phyloP scores from a whole-genome alignment of 2,797 vertebrate species.

The Octomys mimax region DNA sequence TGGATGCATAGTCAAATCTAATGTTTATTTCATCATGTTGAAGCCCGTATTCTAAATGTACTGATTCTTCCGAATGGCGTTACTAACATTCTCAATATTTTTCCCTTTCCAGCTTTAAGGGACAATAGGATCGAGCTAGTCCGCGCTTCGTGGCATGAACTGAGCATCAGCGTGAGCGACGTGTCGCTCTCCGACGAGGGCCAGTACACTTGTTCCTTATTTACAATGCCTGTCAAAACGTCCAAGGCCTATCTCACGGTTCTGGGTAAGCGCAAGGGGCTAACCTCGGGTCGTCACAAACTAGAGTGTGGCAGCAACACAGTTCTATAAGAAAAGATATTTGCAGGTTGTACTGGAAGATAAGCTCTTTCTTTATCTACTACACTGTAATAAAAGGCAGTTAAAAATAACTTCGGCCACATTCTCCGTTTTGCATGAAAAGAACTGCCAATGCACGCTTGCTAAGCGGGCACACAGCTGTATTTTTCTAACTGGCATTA shows the following conservation, averaged over 20 bases:
- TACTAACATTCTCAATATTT: constrained; percentile 31
- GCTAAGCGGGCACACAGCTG: not conserved
- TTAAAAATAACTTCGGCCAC: not conserved
- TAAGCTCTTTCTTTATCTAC: not conserved
- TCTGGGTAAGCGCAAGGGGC: constrained; percentile 92
- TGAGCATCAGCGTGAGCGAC: constrained; percentile 98
- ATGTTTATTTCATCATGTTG: not conserved
- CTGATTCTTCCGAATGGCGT: accelerated
- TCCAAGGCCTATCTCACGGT: constrained; percentile 99
- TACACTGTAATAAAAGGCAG: not conserved
- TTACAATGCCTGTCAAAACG: constrained; percentile 99
- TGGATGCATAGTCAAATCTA: not conserved
- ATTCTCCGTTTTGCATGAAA: not conserved
- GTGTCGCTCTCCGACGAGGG: constrained; percentile 96
- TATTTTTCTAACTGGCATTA: not conserved
- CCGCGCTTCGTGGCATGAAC: constrained; percentile 95
- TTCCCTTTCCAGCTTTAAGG: constrained; percentile 92
- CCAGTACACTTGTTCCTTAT: constrained; percentile 98
- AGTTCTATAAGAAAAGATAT: not conserved
- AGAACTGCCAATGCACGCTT: not conserved
- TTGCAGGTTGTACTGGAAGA: not conserved
- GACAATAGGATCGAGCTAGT: constrained; percentile 98
- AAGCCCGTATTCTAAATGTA: not conserved
- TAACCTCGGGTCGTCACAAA: not conserved
- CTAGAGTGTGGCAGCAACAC: constrained; percentile 35